Evolutionary conservation across 1,140 invertebrate species (phyloP).

Genomic region (Venturia canescens): DNA sequence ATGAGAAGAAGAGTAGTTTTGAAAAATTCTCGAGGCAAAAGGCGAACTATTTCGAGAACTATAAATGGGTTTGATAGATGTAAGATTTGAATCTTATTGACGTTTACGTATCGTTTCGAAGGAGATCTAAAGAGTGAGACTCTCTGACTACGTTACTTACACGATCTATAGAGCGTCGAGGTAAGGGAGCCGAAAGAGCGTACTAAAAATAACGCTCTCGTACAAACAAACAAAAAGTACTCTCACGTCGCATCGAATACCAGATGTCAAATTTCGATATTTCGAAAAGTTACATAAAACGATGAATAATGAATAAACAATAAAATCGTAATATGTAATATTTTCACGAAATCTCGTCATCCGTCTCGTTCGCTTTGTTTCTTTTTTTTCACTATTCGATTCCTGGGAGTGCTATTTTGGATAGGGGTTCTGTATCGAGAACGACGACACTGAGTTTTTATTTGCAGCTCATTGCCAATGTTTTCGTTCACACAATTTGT

Average conservation of each 20-base stretch:
- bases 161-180: constrained; percentile 65
- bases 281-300: constrained; percentile 65
- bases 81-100: constrained; percentile 5
- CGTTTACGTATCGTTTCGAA: constrained; percentile 42
- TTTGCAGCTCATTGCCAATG: neutral
- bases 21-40: constrained; percentile 72
- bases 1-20: constrained; percentile 42
- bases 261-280: constrained; percentile 55
- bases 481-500: neutral
- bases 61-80: neutral
- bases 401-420: constrained; percentile 32
- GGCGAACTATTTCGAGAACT: constrained; percentile 67
- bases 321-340: constrained; percentile 17
- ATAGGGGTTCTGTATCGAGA: constrained; percentile 28
- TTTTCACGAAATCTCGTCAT: constrained; percentile 26
- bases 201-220: constrained; percentile 42
- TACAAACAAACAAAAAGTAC: neutral
- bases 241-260: constrained; percentile 47
- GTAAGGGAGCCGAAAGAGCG: constrained; percentile 53
- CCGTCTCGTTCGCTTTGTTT: constrained; percentile 21
- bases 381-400: neutral
- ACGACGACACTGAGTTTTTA: constrained; percentile 40
- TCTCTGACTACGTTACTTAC: constrained; percentile 68
- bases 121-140: constrained; percentile 33
- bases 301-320: neutral